Conservation (phyloP, 2,888 invertebrate genomes). For the Phalera bucephala region DNA sequence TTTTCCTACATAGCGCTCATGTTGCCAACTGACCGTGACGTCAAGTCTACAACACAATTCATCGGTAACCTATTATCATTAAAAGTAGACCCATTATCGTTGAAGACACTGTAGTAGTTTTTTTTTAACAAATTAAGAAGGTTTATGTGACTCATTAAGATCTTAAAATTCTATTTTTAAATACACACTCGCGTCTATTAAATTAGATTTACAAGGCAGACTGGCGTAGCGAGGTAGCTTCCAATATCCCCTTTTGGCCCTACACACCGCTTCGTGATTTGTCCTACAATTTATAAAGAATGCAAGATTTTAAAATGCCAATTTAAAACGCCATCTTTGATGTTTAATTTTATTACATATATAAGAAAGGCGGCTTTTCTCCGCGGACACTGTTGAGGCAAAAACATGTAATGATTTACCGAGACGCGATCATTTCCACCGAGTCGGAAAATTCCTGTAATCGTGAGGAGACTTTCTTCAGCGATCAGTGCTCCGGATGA, state of each 20-base stretch:
- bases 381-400: conserved; percentile 49
- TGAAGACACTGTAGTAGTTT: conserved; percentile 24
- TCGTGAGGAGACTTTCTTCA: conserved; percentile 72
- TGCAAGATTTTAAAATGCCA: conserved; percentile 22
- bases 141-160: conserved; percentile 25
- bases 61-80: conserved; percentile 36
- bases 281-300: conserved; percentile 15
- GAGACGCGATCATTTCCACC: conserved; percentile 74
- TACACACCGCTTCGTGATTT: conserved; percentile 11
- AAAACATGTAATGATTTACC: conserved; percentile 74
- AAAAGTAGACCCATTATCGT: conserved; percentile 36
- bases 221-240: conserved; percentile 11
- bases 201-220: conserved; percentile 18
- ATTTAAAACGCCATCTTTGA: conserved; percentile 32
- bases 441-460: conserved; percentile 81
- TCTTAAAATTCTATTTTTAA: conserved; percentile 22
- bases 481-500: conserved; percentile 50
- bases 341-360: conserved; percentile 38
- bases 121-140: conserved; percentile 18
- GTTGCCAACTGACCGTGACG: conserved; percentile 36
- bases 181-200: conserved; percentile 16
- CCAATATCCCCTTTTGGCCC: conserved; percentile 28
- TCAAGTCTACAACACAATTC: conserved; percentile 31
- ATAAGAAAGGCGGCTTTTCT: conserved; percentile 52
- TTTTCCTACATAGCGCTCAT: conserved; percentile 24